A percentile compares a stretch with the other conserved stretches of the same genome.
Conservation (phyloP, 92 coral and sea anemone genomes). For the Porites lobata region DNA sequence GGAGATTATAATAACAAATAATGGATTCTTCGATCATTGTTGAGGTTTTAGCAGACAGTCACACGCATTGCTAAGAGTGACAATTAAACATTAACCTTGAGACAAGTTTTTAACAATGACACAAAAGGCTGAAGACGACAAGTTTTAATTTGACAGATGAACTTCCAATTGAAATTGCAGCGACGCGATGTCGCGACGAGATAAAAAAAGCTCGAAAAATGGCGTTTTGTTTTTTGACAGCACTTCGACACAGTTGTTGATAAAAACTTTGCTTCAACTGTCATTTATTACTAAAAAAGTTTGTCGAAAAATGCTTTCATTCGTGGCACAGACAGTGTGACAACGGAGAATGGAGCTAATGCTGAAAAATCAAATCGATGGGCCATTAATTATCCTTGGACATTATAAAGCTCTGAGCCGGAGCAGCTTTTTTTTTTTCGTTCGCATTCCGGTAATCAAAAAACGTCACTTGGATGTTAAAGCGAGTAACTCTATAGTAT, state of each 20-base stretch:
- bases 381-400: constrained; percentile 26
- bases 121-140: background rate
- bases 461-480: background rate
- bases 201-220: background rate
- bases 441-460: background rate
- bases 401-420: background rate
- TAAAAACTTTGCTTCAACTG: background rate
- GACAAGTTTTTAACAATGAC: constrained; percentile 22
- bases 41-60: background rate
- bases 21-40: background rate
- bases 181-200: constrained; percentile 46
- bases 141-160: constrained; percentile 8
- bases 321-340: background rate
- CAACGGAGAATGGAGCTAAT: background rate
- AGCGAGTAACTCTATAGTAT: background rate
- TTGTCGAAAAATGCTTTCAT: background rate
- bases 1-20: background rate
- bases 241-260: background rate
- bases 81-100: constrained; percentile 20
- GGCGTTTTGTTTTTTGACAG: background rate
- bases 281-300: background rate
- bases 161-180: constrained; percentile 5
- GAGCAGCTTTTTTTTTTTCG: background rate
- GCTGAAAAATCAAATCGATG: background rate
- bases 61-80: background rate